Evolutionary conservation across 1,140 invertebrate species (phyloP).

Genomic region (Scaptomyza pallida): DNA sequence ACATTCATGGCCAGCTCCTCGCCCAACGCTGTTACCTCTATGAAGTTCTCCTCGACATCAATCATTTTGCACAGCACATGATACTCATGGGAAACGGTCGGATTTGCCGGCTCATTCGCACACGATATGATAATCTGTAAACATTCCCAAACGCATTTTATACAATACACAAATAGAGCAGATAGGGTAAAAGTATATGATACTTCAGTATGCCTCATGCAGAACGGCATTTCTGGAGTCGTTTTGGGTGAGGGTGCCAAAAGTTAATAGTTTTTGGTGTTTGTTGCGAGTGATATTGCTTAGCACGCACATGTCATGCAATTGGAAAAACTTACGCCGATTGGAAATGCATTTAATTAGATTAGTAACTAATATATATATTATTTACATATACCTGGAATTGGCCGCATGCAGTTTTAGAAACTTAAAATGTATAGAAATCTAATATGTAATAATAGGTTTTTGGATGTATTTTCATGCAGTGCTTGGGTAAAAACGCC

Average conservation of each 20-base stretch:
- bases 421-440: conserved; percentile 7
- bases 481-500: conserved; percentile 21
- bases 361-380: conserved; percentile 5
- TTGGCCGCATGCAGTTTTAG: conserved; percentile 32
- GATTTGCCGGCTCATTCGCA: conserved; percentile 93
- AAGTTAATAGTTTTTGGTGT: conserved; percentile 22
- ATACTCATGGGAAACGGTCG: conserved; percentile 93
- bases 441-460: neutral
- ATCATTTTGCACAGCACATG: conserved; percentile 94
- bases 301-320: conserved; percentile 83
- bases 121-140: conserved; percentile 94
- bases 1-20: conserved; percentile 97
- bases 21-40: conserved; percentile 96
- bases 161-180: conserved; percentile 2
- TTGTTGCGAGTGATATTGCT: conserved; percentile 60
- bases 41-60: conserved; percentile 94
- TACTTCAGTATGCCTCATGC: conserved; percentile 65
- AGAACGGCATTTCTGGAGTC: conserved; percentile 58
- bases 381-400: conserved; percentile 28
- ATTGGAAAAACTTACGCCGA: conserved; percentile 77
- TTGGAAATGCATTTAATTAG: conserved; percentile 26
- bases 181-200: conserved; percentile 41
- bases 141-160: conserved; percentile 42
- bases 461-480: conserved; percentile 28
- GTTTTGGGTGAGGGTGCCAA: conserved; percentile 49